These are phyloP conservation scores for Monochamus alternatus DNA, from an alignment of 2,888 invertebrate genomes.

Conservation along the genomic window DNA sequence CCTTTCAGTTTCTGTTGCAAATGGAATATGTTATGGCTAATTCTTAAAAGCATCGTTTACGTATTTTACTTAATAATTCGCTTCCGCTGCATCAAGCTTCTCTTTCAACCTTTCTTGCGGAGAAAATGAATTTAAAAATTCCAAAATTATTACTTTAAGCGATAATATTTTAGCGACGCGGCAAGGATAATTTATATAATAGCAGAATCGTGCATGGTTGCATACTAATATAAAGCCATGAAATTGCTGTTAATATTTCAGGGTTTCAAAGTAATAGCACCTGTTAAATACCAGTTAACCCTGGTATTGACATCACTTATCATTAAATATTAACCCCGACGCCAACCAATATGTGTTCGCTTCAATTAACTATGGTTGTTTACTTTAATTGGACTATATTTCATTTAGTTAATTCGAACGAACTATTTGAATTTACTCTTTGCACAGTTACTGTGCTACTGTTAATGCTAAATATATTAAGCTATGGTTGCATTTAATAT, in stretches of 20 bases:
- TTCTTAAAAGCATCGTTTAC: not conserved
- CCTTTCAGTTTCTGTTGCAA: too few relatives aligned
- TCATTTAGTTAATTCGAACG: conserved; percentile 60
- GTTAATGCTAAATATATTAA: conserved; percentile 43
- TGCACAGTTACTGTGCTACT: conserved; percentile 42
- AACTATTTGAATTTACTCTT: conserved; percentile 58
- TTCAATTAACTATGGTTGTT: conserved; percentile 68
- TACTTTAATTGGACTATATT: conserved; percentile 67
- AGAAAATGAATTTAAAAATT: conserved; percentile 2
- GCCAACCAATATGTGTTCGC: conserved; percentile 66
- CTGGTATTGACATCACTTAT: conserved; percentile 68
- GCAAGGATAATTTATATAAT: conserved; percentile 49
- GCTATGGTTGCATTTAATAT: conserved; percentile 43
- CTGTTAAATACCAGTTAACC: conserved; percentile 68
- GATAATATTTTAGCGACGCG: conserved; percentile 41
- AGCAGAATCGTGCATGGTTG: conserved; percentile 46
- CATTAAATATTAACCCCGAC: conserved; percentile 69
- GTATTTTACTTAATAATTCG: not conserved
- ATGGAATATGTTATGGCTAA: too few relatives aligned
- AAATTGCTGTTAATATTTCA: conserved; percentile 57
- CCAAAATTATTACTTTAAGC: conserved; percentile 38
- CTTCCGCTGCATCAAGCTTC: not conserved
- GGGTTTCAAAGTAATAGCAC: conserved; percentile 64
- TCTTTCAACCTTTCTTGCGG: not conserved
- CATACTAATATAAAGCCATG: conserved; percentile 53